Evolutionary conservation across 2,113 vertebrate genomes (phyloP).

Genomic region (human): GRCh38 chr3:43872501-43873000

Average conservation of each 20-base stretch:
- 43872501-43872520: rapidly evolving
- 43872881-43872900: background rate
- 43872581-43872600: background rate
- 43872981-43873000: background rate
- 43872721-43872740: background rate
- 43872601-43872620: rapidly evolving
- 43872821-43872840: background rate
- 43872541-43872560: rapidly evolving
- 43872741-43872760: rapidly evolving
- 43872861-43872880: background rate
- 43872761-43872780: rapidly evolving
- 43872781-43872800: background rate
- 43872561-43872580: background rate
- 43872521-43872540: background rate
- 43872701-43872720: rapidly evolving
- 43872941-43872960: background rate
- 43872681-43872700: background rate
- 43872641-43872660: background rate
- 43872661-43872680: background rate
- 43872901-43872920: background rate
- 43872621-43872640: background rate
- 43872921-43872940: background rate
- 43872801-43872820: too few relatives aligned
- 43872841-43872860: background rate
- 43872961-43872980: background rate